Base-by-base conservation (phyloP, 2,113 vertebrate genomes). In the Hepsetus odoe region DNA sequence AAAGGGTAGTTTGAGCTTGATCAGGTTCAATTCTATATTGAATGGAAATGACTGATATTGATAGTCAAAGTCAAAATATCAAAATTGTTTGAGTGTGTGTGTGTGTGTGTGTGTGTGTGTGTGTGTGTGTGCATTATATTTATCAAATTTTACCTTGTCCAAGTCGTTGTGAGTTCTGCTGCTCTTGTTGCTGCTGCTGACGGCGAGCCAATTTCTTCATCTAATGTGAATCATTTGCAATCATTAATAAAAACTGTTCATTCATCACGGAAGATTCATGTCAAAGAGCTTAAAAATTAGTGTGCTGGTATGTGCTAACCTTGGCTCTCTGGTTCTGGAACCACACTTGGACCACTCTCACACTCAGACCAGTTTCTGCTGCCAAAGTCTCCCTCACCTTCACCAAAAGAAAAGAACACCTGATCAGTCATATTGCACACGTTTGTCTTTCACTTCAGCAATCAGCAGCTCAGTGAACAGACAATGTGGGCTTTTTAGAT, bases 301-400 rank as follows among this genome's bases (percentile, higher is more conserved):
- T 56, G 13, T 55, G 32, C 20, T 9, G 24, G 46, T 79, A 9
- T 14, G 5, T 42, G 58, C 93, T 90, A 88, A 98, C 96, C 95
- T 98, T 98, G 75, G 97, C 97, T 94, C 97, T 96, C 92, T 98
- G 97, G 93, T 98, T 98, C 88, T 98, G 97, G 89, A 98, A 98
- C 97, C 97, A 98, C 80, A 98, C 97, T 87, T 98, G 97, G 79
- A 98, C 97, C 73, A 98, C 97, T 12, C 97, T 94, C 8, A 98
- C 95, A 0, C 93, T 98, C 70, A 98, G 95, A 74, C 96, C 97
- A 0, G 97, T 98, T 90, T 98, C 96, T 13, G 96, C 95, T 2
- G 97, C 97, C 88, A 98, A 85, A 0, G 95, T 98, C 89, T 98
- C 97, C 88, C 96, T 94, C 80, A 98, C 96, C 97, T 98, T 83